Percentiles rank a stretch among this genome's conserved stretches.
Evolutionary conservation across 1,140 invertebrate species (phyloP).

Genomic region (Oscheius sp.): DNA sequence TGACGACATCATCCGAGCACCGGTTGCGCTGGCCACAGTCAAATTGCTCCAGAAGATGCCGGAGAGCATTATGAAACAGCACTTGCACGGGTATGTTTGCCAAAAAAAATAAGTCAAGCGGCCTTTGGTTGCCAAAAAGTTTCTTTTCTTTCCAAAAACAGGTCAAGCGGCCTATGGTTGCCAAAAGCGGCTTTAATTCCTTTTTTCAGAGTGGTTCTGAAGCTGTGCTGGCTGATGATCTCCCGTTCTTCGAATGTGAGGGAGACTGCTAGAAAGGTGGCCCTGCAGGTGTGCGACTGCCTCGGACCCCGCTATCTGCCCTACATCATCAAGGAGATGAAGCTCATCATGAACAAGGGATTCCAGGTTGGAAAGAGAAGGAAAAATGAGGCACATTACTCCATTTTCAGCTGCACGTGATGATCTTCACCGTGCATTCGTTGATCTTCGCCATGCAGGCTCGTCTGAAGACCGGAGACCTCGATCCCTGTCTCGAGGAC

Average conservation of each 20-base stretch:
- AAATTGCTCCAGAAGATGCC: slow-evolving; percentile 86
- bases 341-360: slow-evolving; percentile 76
- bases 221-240: slow-evolving; percentile 82
- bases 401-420: slow-evolving; percentile 73
- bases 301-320: slow-evolving; percentile 79
- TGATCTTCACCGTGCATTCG: slow-evolving; percentile 81
- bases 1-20: slow-evolving; percentile 83
- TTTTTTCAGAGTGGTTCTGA: slow-evolving; percentile 77
- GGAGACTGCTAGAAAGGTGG: slow-evolving; percentile 72
- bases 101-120: too few species aligned
- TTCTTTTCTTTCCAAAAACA: too few species aligned
- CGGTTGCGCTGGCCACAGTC: slow-evolving; percentile 84
- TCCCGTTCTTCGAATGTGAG: slow-evolving; percentile 83
- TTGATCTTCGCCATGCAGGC: slow-evolving; percentile 73
- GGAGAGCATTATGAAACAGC: slow-evolving; percentile 69
- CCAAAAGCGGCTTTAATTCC: slow-evolving; percentile 5
- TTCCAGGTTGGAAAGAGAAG: slow-evolving; percentile 70
- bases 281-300: slow-evolving; percentile 81
- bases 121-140: too few species aligned
- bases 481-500: slow-evolving; percentile 75
- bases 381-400: neutral
- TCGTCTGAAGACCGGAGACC: slow-evolving; percentile 71
- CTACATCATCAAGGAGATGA: slow-evolving; percentile 77
- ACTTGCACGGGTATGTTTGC: slow-evolving; percentile 75
- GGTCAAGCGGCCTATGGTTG: too few species aligned